Evolutionary conservation across 1,140 invertebrate genomes (phyloP), one percentile per base, ranked within the genome.

Genomic region (Procambarus virginalis): DNA sequence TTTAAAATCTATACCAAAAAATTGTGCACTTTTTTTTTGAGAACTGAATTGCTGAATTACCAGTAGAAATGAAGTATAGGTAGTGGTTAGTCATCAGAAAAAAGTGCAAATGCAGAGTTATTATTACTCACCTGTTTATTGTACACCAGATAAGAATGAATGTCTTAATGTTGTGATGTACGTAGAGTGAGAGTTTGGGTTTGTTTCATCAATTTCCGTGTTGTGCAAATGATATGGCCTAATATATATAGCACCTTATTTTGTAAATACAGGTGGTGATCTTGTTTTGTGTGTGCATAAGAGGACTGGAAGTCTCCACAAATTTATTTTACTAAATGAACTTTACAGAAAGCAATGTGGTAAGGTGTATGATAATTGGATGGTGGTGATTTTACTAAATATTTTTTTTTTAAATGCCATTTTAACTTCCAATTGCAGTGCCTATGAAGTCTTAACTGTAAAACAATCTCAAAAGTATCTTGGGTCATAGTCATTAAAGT

Each of bases 111-210:
- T 55, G 8, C 51, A 55, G 34, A 34, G 51, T 55, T 55, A 55
- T 17, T 64, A 64, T 34, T 73, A 73, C n/a, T 34, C 64, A 68
- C 68, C 68, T 73, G 68, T 73, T 73, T 34, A 73, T 22, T 73
- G 68, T 73, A 73, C 68, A 73, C 68, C n/a, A 73, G 64, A 68
- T 34, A 34, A 34, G 68, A 73, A 20, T 73, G 68, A 73, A 73
- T 73, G 68, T 73, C n/a, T 73, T 73, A 34, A 34, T 34, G 20
- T 68, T 22, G 34, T 73, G n/a, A 34, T 73, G 68, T 73, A 73
- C 68, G 22, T 73, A 73, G 22, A 73, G 68, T 34, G 68, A 45
- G 68, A 73, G 22, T 34, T 73, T 73, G 68, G n/a, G n/a, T 34
- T 73, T 73, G 68, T 73, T 73, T 73, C 4, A 34, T 73, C 6